phyloP scores from a whole-genome alignment of 2,113 vertebrate genomes.

The Chaenogobius annularis region DNA sequence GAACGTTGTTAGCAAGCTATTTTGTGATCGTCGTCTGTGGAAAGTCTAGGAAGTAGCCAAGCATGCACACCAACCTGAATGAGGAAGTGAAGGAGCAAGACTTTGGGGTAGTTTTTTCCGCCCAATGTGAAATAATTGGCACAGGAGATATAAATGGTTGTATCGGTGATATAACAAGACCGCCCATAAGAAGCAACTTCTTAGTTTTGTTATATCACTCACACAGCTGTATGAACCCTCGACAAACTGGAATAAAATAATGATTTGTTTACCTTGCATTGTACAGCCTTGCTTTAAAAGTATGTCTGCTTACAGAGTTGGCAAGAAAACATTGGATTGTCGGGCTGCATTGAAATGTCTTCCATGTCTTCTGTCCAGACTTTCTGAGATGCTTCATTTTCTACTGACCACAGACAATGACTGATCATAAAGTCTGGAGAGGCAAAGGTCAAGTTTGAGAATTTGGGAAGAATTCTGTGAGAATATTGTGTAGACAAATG shows the following conservation, averaged over 20 bases:
- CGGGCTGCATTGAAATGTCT: not conserved
- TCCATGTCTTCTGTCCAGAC: not conserved
- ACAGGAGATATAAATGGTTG: constrained; percentile 5
- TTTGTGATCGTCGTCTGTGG: constrained; percentile 58
- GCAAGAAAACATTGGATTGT: constrained; percentile 1
- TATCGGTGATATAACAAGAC: constrained; percentile 1
- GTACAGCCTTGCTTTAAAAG: not conserved
- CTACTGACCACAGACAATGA: not conserved
- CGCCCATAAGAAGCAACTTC: constrained; percentile 1
- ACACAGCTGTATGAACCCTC: constrained; percentile 23
- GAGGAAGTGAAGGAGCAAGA: constrained; percentile 10
- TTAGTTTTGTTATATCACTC: constrained; percentile 41
- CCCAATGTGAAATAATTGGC: constrained; percentile 66
- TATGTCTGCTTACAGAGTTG: not conserved
- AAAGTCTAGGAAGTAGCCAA: constrained; percentile 47
- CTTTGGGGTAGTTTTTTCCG: constrained; percentile 24
- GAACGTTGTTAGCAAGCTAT: constrained; percentile 43
- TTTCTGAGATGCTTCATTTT: not conserved
- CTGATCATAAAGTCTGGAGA: not conserved
- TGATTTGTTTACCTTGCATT: constrained; percentile 18
- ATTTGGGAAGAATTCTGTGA: not conserved
- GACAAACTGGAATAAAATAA: constrained; percentile 2
- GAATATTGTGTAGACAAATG: not conserved
- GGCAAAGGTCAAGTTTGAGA: not conserved
- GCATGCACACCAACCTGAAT: constrained; percentile 42